Base-by-base conservation (phyloP, 2,888 invertebrate genomes). In the Odontocolon sp. region DNA sequence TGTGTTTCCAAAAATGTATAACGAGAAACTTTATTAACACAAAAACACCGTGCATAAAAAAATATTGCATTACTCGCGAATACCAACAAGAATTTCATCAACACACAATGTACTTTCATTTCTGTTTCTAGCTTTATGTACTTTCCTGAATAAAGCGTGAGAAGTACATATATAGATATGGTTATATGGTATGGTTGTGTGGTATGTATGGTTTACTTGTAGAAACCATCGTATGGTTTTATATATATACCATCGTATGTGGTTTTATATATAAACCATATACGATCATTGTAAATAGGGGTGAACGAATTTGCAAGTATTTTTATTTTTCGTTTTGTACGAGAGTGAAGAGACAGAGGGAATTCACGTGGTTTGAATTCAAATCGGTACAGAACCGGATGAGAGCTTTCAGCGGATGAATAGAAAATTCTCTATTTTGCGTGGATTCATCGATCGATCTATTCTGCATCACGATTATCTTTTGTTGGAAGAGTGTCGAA, bases 221-320 rank as follows among this genome's bases (percentile, higher is more conserved):
- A 18, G 36, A 23, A 63, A 23, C 4, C 26, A 11, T 11, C 26
- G 26, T 28, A 18, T 16, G 11, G 0, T 0, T 8, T 2, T 8
- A 31, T 52, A 0, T 31, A 31, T 16, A n/a, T n/a, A n/a, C 8
- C 31, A 14, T 31, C 28, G 3, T 6, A 0, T 8, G 16, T 8
- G 16, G 16, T 1, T 14, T 16, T 9, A 2, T 54, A 54, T 33
- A 52, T 11, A 31, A 8, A 14, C 14, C 3, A 18, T 23, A 54
- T 40, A 21, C 47, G 31, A 59, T 57, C n/a, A 2, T 36, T 57
- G 21, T 36, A 28, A 45, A 68, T 68, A 36, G 18, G n/a, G 28
- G 47, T 16, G 18, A 54, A 8, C 23, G 16, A 38, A 68, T 26
- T 47, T 2, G 16, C 16, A 68, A 23, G n/a, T 42, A 31, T 66